A percentile compares a stretch with the other conserved stretches of the same genome.
These are phyloP conservation scores for Halocynthia roretzi DNA, from an alignment of 23 tunicate genomes.

Conservation along the genomic window DNA sequence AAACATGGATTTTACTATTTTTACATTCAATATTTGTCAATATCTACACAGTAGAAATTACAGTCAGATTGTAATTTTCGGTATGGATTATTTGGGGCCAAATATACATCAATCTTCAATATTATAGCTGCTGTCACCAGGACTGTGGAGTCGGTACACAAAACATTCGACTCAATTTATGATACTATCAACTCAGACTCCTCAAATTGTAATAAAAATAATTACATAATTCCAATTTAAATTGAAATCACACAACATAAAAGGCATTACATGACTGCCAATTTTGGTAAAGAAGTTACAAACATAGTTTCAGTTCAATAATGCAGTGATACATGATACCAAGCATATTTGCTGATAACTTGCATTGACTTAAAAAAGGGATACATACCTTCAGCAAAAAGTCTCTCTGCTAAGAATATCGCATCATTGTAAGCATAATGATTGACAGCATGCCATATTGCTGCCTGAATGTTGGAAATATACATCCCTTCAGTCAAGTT, in stretches of 20 bases:
- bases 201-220: no score
- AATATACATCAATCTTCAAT: not conserved
- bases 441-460: conserved; percentile 78
- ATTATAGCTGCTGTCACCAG: not conserved
- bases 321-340: no score
- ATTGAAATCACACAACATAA: no score
- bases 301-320: no score
- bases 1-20: not conserved
- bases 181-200: no score
- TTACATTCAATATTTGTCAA: not conserved
- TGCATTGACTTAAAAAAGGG: not conserved
- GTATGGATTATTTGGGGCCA: no score
- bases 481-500: no score
- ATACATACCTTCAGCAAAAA: conserved; percentile 86
- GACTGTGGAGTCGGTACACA: not conserved
- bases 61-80: not conserved
- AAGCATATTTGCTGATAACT: not conserved
- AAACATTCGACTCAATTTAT: no score
- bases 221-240: no score
- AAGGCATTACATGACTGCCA: no score
- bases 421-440: conserved; percentile 95
- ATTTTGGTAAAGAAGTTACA: no score
- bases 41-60: no score
- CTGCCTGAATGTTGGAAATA: conserved; percentile 23
- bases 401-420: conserved; percentile 79